These are phyloP conservation scores for Thunnus maccoyii DNA, from an alignment of 2,113 vertebrate species.

Conservation along the genomic window DNA sequence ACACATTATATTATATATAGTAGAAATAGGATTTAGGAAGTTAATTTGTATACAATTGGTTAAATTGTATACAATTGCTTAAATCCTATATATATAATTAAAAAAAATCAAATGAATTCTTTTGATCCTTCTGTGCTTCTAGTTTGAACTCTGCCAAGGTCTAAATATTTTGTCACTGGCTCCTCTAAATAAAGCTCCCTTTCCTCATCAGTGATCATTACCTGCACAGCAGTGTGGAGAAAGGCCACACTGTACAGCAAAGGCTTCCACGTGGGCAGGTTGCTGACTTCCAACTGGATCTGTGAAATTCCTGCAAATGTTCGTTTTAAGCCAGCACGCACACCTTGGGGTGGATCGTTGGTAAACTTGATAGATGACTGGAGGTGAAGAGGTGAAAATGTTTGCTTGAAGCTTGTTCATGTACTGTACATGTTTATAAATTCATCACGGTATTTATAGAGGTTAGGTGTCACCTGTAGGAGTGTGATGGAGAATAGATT, in stretches of 20 bases:
- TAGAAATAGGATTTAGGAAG: no score
- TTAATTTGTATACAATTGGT: no score
- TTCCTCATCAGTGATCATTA: constrained; percentile 14
- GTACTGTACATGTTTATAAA: not conserved
- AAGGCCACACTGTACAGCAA: constrained; percentile 91
- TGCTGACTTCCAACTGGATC: constrained; percentile 87
- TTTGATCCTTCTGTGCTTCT: not conserved
- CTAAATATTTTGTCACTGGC: no score
- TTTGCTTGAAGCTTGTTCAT: not conserved
- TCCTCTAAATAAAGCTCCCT: not conserved
- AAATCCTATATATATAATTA: not conserved
- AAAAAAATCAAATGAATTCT: not conserved
- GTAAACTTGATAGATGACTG: constrained; percentile 88
- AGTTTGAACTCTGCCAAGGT: constrained; percentile 1
- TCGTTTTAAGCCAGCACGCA: constrained; percentile 89
- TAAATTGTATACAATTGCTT: no score
- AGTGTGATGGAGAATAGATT: constrained; percentile 73
- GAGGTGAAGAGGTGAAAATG: not conserved
- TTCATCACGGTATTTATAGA: not conserved
- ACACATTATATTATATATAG: no score
- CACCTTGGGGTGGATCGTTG: constrained; percentile 91
- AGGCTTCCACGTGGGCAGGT: constrained; percentile 87
- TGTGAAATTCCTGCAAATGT: constrained; percentile 90
- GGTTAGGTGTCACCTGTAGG: constrained; percentile 54
- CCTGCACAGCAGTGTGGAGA: constrained; percentile 89